Conservation (phyloP, 2,888 invertebrate species). For the Syrista parreyssii region DNA sequence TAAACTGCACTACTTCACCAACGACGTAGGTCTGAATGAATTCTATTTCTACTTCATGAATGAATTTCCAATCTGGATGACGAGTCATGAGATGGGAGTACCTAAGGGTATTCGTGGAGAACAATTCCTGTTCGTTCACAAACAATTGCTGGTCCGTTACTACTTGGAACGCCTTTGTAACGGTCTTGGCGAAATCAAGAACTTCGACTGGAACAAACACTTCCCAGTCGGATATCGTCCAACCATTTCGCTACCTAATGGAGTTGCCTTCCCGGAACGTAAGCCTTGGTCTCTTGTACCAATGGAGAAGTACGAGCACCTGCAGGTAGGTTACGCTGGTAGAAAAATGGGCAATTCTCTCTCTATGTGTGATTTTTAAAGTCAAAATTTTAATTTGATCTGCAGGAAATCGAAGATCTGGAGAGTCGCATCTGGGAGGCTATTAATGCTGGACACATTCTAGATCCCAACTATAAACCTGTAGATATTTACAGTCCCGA, state of each 20-base stretch:
- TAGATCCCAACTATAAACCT: slow-evolving; percentile 15
- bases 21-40: slow-evolving; percentile 74
- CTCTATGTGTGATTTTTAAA: not conserved
- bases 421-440: slow-evolving; percentile 43
- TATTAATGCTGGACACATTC: slow-evolving; percentile 43
- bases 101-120: slow-evolving; percentile 72
- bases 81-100: slow-evolving; percentile 62
- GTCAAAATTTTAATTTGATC: not conserved
- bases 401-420: slow-evolving; percentile 18
- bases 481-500: slow-evolving; percentile 29
- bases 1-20: slow-evolving; percentile 72
- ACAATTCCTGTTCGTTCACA: slow-evolving; percentile 72
- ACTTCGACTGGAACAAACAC: slow-evolving; percentile 67
- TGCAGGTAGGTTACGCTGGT: slow-evolving; percentile 1
- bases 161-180: slow-evolving; percentile 74
- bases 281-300: slow-evolving; percentile 60
- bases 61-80: slow-evolving; percentile 73
- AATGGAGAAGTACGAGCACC: not conserved
- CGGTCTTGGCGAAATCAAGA: slow-evolving; percentile 70
- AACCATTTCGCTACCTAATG: slow-evolving; percentile 71
- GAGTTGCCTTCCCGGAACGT: slow-evolving; percentile 70
- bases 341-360: not conserved
- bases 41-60: slow-evolving; percentile 73
- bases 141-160: slow-evolving; percentile 75
- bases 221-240: slow-evolving; percentile 70